Evolutionary conservation across 2,888 invertebrate genomes (phyloP).

Genomic region (Bellardia bayeri): DNA sequence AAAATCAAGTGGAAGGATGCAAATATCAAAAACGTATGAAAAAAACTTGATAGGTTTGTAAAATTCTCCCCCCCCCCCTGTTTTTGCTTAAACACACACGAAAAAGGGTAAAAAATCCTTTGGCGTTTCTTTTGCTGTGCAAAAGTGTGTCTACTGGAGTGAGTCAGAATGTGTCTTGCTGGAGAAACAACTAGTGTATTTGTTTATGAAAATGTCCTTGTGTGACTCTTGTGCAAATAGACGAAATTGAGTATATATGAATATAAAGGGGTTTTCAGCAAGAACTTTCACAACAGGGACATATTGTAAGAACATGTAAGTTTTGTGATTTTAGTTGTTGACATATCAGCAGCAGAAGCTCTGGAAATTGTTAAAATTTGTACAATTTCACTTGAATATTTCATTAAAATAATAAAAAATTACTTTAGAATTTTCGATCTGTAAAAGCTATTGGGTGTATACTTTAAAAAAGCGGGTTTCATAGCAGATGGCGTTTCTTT

Average conservation of each 20-base stretch:
- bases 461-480: no score
- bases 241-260: slow-evolving; percentile 14
- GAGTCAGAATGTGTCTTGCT: neutral
- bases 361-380: no score
- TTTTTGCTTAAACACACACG: neutral
- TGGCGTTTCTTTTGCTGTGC: neutral
- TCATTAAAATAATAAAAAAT: no score
- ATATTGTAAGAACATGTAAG: no score
- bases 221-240: slow-evolving; percentile 61
- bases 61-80: neutral
- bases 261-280: no score
- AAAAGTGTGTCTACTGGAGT: slow-evolving; percentile 11
- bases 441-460: no score
- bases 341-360: no score
- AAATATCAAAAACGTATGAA: slow-evolving; percentile 31
- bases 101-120: neutral
- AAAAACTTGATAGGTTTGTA: slow-evolving; percentile 22
- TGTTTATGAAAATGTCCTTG: slow-evolving; percentile 71
- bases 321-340: no score
- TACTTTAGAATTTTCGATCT: no score
- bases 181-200: slow-evolving; percentile 21
- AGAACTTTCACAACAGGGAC: no score
- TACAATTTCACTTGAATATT: no score
- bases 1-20: slow-evolving; percentile 47
- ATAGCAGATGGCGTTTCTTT: no score